phyloP scores from a whole-genome alignment of 2,888 invertebrate species.

The Aelia acuminata region DNA sequence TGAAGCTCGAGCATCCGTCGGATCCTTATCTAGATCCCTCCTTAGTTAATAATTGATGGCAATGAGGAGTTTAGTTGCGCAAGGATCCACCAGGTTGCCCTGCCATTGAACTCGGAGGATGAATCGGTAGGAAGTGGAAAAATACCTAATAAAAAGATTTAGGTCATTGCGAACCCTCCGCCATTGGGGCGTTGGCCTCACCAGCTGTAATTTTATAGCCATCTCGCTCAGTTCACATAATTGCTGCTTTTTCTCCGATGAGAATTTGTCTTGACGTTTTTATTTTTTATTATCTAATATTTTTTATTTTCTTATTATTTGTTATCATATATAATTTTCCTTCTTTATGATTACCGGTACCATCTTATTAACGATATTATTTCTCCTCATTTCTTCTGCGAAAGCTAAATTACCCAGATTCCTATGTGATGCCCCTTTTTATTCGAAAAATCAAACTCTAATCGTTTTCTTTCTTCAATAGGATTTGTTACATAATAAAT shows the following conservation, averaged over 20 bases:
- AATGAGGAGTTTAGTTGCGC: slow-evolving; percentile 3
- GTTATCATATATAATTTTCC: background rate
- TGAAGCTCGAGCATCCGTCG: background rate
- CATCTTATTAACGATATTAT: no score
- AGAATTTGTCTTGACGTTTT: background rate
- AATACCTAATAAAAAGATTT: background rate
- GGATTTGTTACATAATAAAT: no score
- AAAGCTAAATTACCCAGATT: no score
- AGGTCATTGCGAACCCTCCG: slow-evolving; percentile 1
- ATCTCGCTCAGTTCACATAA: background rate
- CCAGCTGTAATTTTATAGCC: background rate
- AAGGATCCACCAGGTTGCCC: background rate
- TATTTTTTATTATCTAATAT: background rate
- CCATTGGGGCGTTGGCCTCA: slow-evolving; percentile 36
- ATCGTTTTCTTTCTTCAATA: no score
- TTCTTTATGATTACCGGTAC: no score
- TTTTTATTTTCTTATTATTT: background rate
- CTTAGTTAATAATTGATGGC: background rate
- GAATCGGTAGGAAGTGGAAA: background rate
- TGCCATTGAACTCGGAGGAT: background rate
- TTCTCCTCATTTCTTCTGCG: no score
- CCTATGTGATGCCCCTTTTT: no score
- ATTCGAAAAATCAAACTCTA: no score
- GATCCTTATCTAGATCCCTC: background rate
- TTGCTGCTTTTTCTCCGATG: background rate